Base-by-base conservation (phyloP, 2,888 invertebrate genomes). In the Napeogenes sylphis region DNA sequence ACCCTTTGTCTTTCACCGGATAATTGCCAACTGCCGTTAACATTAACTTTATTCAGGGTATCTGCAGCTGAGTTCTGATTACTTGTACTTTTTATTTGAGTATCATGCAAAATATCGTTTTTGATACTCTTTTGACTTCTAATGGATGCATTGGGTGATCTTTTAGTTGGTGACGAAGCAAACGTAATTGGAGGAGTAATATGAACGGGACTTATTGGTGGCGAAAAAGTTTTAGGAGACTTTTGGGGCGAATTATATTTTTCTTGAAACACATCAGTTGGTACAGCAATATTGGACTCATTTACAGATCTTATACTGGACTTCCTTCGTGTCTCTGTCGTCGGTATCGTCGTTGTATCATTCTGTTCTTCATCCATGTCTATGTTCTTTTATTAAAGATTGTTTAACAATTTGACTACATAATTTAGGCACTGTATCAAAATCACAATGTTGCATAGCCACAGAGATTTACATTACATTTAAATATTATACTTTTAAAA, bases 311-410 rank as follows among this genome's bases (percentile, higher is more conserved):
- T 59, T 45, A 69, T n/a, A 56, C 68, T 73, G 54, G 65, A 59
- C 60, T 68, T 58, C 55, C 45, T 66, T 51, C 62, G 59, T 45
- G 63, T 62, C 56, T 62, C 58, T 45, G 46, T 10, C 30, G 59
- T 55, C 46, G 68, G 56, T 21, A 62, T 61, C 62, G 66, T 65
- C 4, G 58, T 45, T 63, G 60, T 55, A 55, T 61, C 55, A 14
- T 33, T 54, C 56, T 67, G 67, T 63, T 65, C 58, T 45, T 71
- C 68, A 62, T 70, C 71, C 75, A 75, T 74, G 21, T 55, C 68
- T 45, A n/a, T 30, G 21, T 45, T 10, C 46, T 59, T 45, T 45
- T 57, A 59, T 56, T 65, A 42, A 46, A 55, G 56, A 61, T 63
- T 32, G 32, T 58, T 42, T 21, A 57, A 63, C 51, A 62, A 60